Base-by-base conservation (phyloP, 2,797 vertebrate species). In the Coracias cyanogaster region DNA sequence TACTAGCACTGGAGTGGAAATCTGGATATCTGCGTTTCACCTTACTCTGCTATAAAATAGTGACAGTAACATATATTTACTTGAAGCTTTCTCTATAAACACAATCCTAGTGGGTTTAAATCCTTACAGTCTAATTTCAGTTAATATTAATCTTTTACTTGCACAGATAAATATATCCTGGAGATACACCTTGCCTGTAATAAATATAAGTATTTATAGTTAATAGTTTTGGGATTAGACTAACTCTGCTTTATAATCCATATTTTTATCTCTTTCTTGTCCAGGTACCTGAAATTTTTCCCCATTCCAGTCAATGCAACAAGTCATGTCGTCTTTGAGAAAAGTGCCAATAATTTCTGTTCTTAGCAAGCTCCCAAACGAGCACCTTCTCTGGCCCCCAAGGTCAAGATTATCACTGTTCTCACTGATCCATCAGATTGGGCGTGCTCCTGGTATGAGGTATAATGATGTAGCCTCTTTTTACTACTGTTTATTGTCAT, bases 201-300 rank as follows among this genome's bases (percentile, higher is more conserved):
- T 54, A 89, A 73, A 73, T n/a, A 72, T 12, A 54, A 49, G 52
- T 82, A 66, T 39, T 65, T 73, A 33, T 10, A 45, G 24, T 26
- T 64, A 67, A 46, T 55, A 29, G 4, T 57, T 48, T 48, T 0
- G 8, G 33, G 17, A 43, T 70, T 82, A 49, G 31, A 74, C 21
- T 33, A 71, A 15, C 25, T 87, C 31, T 67, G 13, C 24, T 81
- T 86, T 73, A 90, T 41, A 57, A 35, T 58, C 66, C 9, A 0
- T 85, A n/a, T 70, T 74, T 52, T 67, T 84, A 1, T n/a, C 73
- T 78, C 73, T 71, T 60, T 37, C 16, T 71, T 90, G 43, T 64
- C 33, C 91, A 99, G 98, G 98, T 99, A 99, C 79, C 98, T 99
- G 98, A 98, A 98, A 89, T 99, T 99, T 99, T 98, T 35, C 98